Base-by-base conservation (phyloP, 2,113 vertebrate species). In the Nyctibius bracteatus region DNA sequence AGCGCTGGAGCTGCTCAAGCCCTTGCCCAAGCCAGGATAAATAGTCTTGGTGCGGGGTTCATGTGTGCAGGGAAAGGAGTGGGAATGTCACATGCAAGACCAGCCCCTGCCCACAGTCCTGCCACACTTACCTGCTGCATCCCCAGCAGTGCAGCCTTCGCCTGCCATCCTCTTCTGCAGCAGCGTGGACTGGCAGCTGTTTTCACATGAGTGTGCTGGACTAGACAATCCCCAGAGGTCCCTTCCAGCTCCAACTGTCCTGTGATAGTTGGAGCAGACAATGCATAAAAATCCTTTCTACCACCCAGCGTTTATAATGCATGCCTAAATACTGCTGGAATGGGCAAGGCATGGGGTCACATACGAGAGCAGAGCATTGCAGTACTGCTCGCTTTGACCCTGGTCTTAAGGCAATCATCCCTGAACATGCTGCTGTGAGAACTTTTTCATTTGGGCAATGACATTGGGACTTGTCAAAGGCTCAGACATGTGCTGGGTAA, bases 351-450 rank as follows among this genome's bases (percentile, higher is more conserved):
- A 49, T 1, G 4, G 74, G 44, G 37, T 52, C 67, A 62, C 2
- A 1, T 8, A 16, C 9, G 31, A 44, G 49, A 22, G 8, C 0
- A 0, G 25, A 66, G 65, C 9, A 0, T 14, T 17, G 58, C 51
- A 67, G 61, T 3, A 6, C 33, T 10, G 12, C 59, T 70, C 4
- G 1, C 83, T 78, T 39, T 28, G 58, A 22, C 63, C 35, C 88
- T 39, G 33, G 4, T 20, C 41, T 44, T 28, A 20, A 30, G 17
- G 51, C 75, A 83, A 62, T 31, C 4, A 21, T 3, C 81, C n/a
- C 59, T 16, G 24, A 33, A 44, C 59, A 33, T 0, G 3, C 1
- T 25, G 12, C 72, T 58, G 13, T 17, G 41, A 66, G 31, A 73
- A 33, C 14, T 35, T 62, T 39, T 52, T 58, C 65, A n/a, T 14